Evolutionary conservation across 2,888 invertebrate genomes (phyloP).

Genomic region (Suillia variegata): DNA sequence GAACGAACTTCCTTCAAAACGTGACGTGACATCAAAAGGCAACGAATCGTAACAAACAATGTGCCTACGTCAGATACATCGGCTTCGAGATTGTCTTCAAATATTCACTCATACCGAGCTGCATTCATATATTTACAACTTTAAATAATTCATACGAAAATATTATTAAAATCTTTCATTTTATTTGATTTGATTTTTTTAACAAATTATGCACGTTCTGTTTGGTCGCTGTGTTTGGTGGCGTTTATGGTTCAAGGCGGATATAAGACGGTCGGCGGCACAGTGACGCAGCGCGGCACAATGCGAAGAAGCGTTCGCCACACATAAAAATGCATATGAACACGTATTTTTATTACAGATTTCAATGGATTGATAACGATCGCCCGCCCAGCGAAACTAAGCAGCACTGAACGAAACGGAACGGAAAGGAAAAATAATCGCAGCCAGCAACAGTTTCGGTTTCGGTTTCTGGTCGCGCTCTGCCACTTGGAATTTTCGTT

Average conservation of each 20-base stretch:
- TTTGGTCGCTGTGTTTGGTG: no score
- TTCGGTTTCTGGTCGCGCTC: no score
- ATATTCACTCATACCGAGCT: no score
- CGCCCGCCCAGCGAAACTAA: no score
- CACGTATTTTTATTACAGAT: slow-evolving; percentile 10
- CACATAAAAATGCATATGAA: background rate
- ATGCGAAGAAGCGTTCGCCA: background rate
- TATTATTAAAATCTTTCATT: background rate
- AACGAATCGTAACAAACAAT: slow-evolving; percentile 32
- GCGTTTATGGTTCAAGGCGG: slow-evolving; percentile 30
- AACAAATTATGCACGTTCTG: slow-evolving; percentile 27
- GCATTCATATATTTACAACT: background rate
- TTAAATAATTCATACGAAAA: background rate
- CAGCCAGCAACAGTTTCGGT: no score
- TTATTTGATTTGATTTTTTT: slow-evolving; percentile 1
- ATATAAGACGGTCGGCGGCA: slow-evolving; percentile 19
- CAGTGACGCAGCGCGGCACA: background rate
- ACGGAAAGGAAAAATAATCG: background rate
- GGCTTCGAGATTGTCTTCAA: background rate
- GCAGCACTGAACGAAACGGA: background rate
- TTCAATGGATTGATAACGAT: slow-evolving; percentile 10
- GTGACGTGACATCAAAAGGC: slow-evolving; percentile 31
- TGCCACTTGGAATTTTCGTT: no score
- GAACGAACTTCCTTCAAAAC: no score
- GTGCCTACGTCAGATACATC: slow-evolving; percentile 29